phyloP scores from a whole-genome alignment of 2,113 vertebrate species.

The Pachypanchax playfairii region DNA sequence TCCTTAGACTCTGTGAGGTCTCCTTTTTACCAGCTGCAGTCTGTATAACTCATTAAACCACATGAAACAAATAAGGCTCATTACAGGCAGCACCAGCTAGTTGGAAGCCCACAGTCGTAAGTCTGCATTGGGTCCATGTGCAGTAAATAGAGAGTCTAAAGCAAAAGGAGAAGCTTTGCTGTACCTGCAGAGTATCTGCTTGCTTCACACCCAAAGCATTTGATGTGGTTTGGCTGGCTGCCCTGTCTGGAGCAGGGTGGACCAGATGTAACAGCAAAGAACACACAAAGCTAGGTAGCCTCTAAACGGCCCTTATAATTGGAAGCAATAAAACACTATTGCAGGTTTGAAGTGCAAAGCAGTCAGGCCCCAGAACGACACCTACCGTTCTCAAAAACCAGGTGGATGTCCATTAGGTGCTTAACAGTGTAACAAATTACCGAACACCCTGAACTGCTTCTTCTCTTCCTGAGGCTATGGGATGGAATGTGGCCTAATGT shows the following conservation, averaged over 20 bases:
- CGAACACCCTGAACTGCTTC: slow-evolving; percentile 64
- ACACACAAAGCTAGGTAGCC: slow-evolving; percentile 70
- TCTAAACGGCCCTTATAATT: slow-evolving; percentile 80
- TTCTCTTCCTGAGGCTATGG: slow-evolving; percentile 66
- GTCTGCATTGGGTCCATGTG: slow-evolving; percentile 7
- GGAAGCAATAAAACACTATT: slow-evolving; percentile 77
- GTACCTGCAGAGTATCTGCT: slow-evolving; percentile 49
- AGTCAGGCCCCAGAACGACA: slow-evolving; percentile 57
- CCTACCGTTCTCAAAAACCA: slow-evolving; percentile 74
- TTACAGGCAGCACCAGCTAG: slow-evolving; percentile 58
- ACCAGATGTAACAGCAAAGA: slow-evolving; percentile 73
- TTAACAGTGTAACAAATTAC: slow-evolving; percentile 82
- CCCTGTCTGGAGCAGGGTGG: slow-evolving; percentile 46
- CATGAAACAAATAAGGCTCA: slow-evolving; percentile 78
- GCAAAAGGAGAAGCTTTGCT: slow-evolving; percentile 24
- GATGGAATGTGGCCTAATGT: slow-evolving; percentile 75
- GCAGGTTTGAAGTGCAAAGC: slow-evolving; percentile 74
- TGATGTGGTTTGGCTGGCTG: slow-evolving; percentile 69
- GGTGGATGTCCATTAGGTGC: slow-evolving; percentile 75
- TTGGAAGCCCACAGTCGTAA: slow-evolving; percentile 26
- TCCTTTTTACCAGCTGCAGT: slow-evolving; percentile 63
- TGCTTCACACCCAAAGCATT: slow-evolving; percentile 54
- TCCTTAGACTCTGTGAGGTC: slow-evolving; percentile 70
- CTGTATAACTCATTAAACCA: slow-evolving; percentile 75
- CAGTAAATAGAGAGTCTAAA: slow-evolving; percentile 12